Evolutionary conservation across 2,888 invertebrate species (phyloP), one percentile per base, ranked within the genome.

Genomic region (Rhingia rostrata): DNA sequence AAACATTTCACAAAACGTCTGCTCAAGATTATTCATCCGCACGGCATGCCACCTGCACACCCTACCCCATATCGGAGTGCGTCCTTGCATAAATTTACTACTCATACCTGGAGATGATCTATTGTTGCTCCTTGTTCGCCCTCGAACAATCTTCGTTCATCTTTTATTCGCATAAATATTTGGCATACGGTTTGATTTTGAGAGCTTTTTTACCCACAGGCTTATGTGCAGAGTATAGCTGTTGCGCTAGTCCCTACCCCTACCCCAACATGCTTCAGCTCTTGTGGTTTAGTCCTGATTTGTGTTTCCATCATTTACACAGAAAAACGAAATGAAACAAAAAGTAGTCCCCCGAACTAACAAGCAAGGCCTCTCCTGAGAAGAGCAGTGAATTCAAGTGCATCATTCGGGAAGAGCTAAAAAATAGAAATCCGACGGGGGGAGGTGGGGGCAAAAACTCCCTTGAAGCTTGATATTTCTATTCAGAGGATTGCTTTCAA

Each of bases 101-200:
- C 58, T 22, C n/a, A 22, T 22, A 22, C 39, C 10, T 74, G 61
- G 61, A 61, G 60, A 60, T 78, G 54, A 61, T 61, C 70, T 56
- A 33, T 35, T 69, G 54, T 56, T 78, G 41, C 53, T 66, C 51
- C 32, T 53, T 51, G 56, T 35, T 51, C 45, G 22, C 56, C 56
- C 79, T 53, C 66, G 10, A 67, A 56, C 43, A 30, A n/a, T 56
- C 56, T 9, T 61, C 5, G 22, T 41, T 33, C 37, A 63, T 43
- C 53, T 54, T 54, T 54, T 60, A 30, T 56, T 56, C 61, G 56
- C 43, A 73, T 67, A 73, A 82, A 83, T 78, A 83, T 83, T 83
- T 83, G 72, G 63, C 78, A 61, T 78, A 64, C 12, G 70, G 60
- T 72, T 82, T 43, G 61, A 67, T 82, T 82, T 70, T 60, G 39